Evolutionary conservation across 1,140 invertebrate species (phyloP), one percentile per base, ranked within the genome.

Genomic region (Pollicipes pollicipes): DNA sequence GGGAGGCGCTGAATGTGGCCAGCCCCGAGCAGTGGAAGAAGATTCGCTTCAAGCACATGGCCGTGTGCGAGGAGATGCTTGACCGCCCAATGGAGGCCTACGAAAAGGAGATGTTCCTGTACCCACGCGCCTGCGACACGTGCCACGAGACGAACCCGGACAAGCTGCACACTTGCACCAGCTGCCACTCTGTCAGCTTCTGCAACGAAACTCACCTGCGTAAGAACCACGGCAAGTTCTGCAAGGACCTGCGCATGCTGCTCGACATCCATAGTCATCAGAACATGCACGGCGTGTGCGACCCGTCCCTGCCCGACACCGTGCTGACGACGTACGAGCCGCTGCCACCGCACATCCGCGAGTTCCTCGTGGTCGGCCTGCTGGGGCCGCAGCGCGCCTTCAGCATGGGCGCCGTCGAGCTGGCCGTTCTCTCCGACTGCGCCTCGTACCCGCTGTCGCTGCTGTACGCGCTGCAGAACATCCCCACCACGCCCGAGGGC

Each of bases 41-140:
- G 28, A 27, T 66, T 10, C 64, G 28, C 27, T 29, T 66, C 27
- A 29, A 27, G n/a, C 64, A 29, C n/a, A 27, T 66, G n/a, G 79
- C 83, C 0, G 81, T 83, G 2, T 81, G 85, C 68, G 84, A 87
- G 74, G 80, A 83, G 66, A 78, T 80, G 1, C 76, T 88, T 4
- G 82, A 83, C 63, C 81, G 87, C 45, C 76, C 77, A 10, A 74
- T 89, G 30, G 78, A 83, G 21, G 80, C 85, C 0, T 87, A 84
- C 79, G 87, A 89, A 75, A 83, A 83, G 69, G 88, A 89, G 74
- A 83, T 86, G 0, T 76, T 89, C 6, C 77, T 88, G 3, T 89
- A 87, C 75, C 86, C 87, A 0, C 80, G 83, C 30, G 78, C 86
- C 2, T 89, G 88, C 75, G 76, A 78, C 6, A 77, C 81, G 26